phyloP scores from a whole-genome alignment of 2,888 invertebrate genomes.

The Ptychoptera contaminata region DNA sequence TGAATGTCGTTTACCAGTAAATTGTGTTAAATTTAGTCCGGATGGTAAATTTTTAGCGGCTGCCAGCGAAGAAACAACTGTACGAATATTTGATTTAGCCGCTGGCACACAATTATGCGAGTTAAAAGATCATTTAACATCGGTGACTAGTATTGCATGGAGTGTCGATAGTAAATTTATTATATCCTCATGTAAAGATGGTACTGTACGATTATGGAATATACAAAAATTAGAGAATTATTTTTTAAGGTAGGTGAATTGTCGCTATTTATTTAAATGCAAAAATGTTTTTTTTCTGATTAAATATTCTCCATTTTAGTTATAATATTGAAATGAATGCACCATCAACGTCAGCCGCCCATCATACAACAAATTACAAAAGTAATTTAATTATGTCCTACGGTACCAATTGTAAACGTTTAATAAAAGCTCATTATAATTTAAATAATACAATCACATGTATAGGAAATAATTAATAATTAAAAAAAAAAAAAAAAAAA shows the following conservation, averaged over 20 bases:
- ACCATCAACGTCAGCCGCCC: not conserved
- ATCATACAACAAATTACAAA: not conserved
- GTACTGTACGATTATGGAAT: conserved; percentile 50
- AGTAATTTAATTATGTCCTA: not conserved
- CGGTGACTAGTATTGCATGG: conserved; percentile 41
- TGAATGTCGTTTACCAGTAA: conserved; percentile 60
- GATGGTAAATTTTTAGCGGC: conserved; percentile 72
- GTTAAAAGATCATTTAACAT: conserved; percentile 39
- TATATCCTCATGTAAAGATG: conserved; percentile 52
- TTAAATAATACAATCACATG: conserved; percentile 1
- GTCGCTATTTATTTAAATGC: not conserved
- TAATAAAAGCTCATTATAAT: conserved; percentile 3
- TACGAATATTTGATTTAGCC: conserved; percentile 50
- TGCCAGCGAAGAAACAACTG: conserved; percentile 51
- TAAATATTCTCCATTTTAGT: not conserved
- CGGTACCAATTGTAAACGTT: conserved; percentile 3
- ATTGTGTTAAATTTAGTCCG: conserved; percentile 68
- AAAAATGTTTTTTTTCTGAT: not conserved
- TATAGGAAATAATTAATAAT: conserved; percentile 4
- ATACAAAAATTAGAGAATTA: conserved; percentile 19
- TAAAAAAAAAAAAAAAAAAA: too few relatives aligned
- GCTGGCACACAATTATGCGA: conserved; percentile 41
- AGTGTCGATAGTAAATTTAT: conserved; percentile 39
- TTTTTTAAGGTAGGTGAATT: conserved; percentile 6
- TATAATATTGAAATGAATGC: not conserved